A percentile compares a stretch with the other conserved stretches of the same genome.
Conservation (phyloP, 2,888 invertebrate species). For the Cosmopolites sordidus region DNA sequence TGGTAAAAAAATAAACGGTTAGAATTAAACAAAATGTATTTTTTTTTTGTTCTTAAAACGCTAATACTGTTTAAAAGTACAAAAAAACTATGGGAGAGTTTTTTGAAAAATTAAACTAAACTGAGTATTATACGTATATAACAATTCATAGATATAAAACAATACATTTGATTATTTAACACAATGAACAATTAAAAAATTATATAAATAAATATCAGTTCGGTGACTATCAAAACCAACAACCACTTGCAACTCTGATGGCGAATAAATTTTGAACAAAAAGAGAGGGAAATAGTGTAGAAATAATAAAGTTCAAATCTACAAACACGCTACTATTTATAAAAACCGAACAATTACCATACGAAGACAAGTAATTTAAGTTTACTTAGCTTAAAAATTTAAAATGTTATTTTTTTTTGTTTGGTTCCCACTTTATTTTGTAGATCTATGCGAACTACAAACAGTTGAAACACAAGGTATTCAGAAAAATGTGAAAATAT, state of each 20-base stretch:
- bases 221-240: conserved; percentile 34
- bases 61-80: conserved; percentile 49
- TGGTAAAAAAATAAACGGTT: not conserved
- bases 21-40: conserved; percentile 42
- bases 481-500: conserved; percentile 9
- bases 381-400: conserved; percentile 15
- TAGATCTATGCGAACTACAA: not conserved
- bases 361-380: too few relatives aligned
- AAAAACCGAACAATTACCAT: not conserved
- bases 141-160: conserved; percentile 39
- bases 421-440: conserved; percentile 20
- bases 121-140: conserved; percentile 40
- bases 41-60: conserved; percentile 43
- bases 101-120: conserved; percentile 38
- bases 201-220: conserved; percentile 41
- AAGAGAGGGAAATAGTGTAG: conserved; percentile 26
- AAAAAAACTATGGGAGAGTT: conserved; percentile 43
- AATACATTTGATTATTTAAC: conserved; percentile 30
- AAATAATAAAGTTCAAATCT: not conserved
- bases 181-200: conserved; percentile 28
- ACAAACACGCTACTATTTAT: not conserved
- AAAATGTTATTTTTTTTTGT: conserved; percentile 18
- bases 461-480: conserved; percentile 15
- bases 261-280: conserved; percentile 23
- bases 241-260: conserved; percentile 29